Percentiles rank a stretch among this genome's conserved stretches.
Evolutionary conservation across 1,140 invertebrate species (phyloP).

Genomic region (Hylyphantes graminicola): DNA sequence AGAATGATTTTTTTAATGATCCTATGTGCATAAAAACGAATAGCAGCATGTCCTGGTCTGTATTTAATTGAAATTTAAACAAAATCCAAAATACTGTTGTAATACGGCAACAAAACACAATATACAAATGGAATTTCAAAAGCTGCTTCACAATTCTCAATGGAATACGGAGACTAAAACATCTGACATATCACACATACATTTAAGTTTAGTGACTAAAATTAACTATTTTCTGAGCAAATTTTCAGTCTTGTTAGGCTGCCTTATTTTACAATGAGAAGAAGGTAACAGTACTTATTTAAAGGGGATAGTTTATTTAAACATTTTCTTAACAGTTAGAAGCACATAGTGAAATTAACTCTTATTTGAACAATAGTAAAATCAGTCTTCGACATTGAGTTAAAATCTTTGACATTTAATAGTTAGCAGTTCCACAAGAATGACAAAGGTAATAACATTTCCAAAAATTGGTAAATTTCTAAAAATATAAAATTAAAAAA

Average conservation of each 20-base stretch:
- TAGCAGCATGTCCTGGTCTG: conserved; percentile 50
- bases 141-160: conserved; percentile 54
- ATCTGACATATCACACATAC: conserved; percentile 34
- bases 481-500: conserved; percentile 40
- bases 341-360: not conserved
- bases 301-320: not conserved
- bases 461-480: conserved; percentile 5
- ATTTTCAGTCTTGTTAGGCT: conserved; percentile 54
- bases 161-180: conserved; percentile 54
- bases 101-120: conserved; percentile 44
- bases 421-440: too few relatives aligned
- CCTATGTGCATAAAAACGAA: conserved; percentile 43
- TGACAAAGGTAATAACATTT: not conserved
- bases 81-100: conserved; percentile 37
- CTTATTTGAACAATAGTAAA: too few relatives aligned
- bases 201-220: conserved; percentile 53
- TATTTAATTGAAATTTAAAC: conserved; percentile 16
- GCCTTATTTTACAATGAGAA: conserved; percentile 27
- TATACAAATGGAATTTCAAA: conserved; percentile 55
- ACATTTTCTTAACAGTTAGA: not conserved
- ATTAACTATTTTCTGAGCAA: conserved; percentile 53
- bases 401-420: too few relatives aligned
- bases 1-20: conserved; percentile 43
- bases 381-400: too few relatives aligned
- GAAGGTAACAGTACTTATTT: not conserved